A percentile compares a stretch with the other conserved stretches of the same genome.
Conservation (phyloP, 2,888 invertebrate genomes). For the Dicyrtoma fusca region DNA sequence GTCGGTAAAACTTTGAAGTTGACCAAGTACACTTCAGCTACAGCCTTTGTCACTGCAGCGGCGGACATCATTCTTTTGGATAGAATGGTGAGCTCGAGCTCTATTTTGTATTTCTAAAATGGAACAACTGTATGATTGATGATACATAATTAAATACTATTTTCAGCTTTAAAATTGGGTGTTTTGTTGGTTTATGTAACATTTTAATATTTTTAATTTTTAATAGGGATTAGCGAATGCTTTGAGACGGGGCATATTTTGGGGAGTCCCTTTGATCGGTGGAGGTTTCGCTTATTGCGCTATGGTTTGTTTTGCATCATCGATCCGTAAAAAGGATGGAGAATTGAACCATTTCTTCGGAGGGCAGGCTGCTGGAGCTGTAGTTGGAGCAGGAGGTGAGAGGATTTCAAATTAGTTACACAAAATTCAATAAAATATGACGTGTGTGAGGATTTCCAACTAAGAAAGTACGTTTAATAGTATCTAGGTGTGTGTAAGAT, state of each 20-base stretch:
- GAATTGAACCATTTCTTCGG: slow-evolving; percentile 44
- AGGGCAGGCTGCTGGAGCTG: slow-evolving; percentile 43
- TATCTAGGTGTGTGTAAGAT: no score
- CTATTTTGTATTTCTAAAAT: no score
- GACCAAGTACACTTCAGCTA: slow-evolving; percentile 33
- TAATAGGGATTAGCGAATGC: not conserved
- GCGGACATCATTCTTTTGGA: slow-evolving; percentile 35
- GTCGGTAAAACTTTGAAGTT: slow-evolving; percentile 41
- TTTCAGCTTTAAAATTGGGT: no score
- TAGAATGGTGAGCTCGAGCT: slow-evolving; percentile 34
- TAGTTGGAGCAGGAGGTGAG: slow-evolving; percentile 46
- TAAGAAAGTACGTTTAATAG: no score
- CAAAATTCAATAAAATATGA: no score
- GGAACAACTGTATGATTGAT: not conserved
- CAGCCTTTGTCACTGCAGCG: slow-evolving; percentile 10
- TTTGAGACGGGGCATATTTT: not conserved
- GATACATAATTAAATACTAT: not conserved
- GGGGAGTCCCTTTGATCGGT: slow-evolving; percentile 45
- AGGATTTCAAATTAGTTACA: no score
- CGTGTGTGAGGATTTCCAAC: no score
- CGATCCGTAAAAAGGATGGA: slow-evolving; percentile 44
- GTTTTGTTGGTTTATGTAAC: not conserved
- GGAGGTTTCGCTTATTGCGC: slow-evolving; percentile 46
- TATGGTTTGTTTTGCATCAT: slow-evolving; percentile 16
- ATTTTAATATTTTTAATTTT: not conserved